Evolutionary conservation across 2,888 invertebrate species (phyloP), one percentile per base, ranked within the genome.

Genomic region (Eupithecia centaureata): DNA sequence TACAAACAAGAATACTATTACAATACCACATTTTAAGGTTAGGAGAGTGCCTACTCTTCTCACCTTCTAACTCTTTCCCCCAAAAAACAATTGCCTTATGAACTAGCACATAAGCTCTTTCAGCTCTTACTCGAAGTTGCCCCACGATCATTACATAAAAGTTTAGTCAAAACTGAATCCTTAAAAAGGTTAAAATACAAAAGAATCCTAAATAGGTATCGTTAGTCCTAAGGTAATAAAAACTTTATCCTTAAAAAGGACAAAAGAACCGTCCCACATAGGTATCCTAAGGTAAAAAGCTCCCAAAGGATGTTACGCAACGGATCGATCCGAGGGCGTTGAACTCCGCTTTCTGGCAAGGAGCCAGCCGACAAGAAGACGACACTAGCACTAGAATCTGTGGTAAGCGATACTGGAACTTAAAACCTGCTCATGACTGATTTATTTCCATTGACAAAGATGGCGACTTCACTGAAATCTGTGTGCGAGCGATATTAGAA

Each of bases 251-350:
- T 35, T 35, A 35, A 35, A 35, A 35, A 5, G 13, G 35, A 35
- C 35, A 13, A 35, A 35, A 35, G 35, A 35, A 15, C 13, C 35
- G 35, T 35, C 18, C 47, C 47, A 47, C 47, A 4, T 47, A 47
- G 54, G 61, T 42, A 30, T 33, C 33, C 33, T 51, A 35, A 63
- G 56, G 47, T 47, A 56, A 30, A 28, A 42, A 51, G 42, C 13
- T 51, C 63, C 61, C 52, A 27, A 65, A 64, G 61, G 42, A 47
- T 35, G 52, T 68, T 65, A 65, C 68, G 68, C 59, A 68, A 68
- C 38, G 15, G 52, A 68, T 68, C 68, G 65, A 68, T 68, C 42
- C 27, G 33, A 60, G 68, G 59, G 65, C 68, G 65, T 7, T 68
- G 68, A 62, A 61, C 68, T 57, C 64, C 3, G 12, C 52, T 63